Evolutionary conservation across 2,797 vertebrate species (phyloP).

Genomic region (Babyrousa celebensis): DNA sequence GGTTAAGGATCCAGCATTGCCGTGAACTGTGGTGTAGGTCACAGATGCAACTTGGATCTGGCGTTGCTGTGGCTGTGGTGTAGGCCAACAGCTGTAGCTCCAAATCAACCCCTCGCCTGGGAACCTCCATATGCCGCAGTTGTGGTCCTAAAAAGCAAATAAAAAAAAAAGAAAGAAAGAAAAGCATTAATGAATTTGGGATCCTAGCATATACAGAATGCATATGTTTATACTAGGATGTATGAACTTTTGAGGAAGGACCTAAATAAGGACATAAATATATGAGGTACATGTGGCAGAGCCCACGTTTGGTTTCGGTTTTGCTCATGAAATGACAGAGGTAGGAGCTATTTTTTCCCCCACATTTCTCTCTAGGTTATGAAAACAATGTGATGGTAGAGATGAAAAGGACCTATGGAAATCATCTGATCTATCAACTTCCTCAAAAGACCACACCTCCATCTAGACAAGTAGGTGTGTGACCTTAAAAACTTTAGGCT

Average conservation of each 20-base stretch:
- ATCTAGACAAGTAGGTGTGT: neutral
- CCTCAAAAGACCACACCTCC: neutral
- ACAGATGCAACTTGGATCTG: no score
- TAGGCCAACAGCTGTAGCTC: no score
- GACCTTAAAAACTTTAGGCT: neutral
- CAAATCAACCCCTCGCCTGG: no score
- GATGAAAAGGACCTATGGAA: neutral
- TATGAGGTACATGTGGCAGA: neutral
- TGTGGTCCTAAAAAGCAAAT: no score
- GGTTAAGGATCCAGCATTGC: no score
- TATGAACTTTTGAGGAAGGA: constrained; percentile 9
- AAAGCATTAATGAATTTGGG: neutral
- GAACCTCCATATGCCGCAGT: no score
- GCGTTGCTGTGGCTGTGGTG: no score
- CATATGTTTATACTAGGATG: neutral
- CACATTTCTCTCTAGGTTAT: neutral
- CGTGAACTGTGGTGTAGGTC: no score
- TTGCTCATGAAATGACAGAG: neutral
- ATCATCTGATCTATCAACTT: neutral
- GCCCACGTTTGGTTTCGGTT: neutral
- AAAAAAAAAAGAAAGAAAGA: no score
- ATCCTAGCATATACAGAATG: no score
- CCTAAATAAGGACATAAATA: constrained; percentile 42
- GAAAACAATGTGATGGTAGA: neutral
- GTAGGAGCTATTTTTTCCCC: neutral